phyloP scores from a whole-genome alignment of 2,113 vertebrate species.

The Zapornia atra region DNA sequence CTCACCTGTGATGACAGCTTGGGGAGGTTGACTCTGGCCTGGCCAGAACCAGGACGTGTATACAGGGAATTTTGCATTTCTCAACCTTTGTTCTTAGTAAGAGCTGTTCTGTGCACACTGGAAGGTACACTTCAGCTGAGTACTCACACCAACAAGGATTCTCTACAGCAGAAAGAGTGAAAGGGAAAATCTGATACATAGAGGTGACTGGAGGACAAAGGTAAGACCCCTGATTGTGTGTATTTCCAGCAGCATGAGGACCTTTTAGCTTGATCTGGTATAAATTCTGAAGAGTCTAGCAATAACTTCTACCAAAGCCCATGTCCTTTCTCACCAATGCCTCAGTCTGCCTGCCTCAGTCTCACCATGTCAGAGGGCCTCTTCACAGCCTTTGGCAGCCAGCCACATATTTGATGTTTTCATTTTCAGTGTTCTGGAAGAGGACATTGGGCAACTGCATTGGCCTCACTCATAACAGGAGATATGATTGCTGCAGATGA shows the following conservation, averaged over 20 bases:
- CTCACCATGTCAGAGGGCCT: not conserved
- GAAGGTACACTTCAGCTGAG: not conserved
- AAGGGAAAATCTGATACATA: not conserved
- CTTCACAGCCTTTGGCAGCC: not conserved
- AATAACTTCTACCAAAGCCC: not conserved
- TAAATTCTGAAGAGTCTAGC: not conserved
- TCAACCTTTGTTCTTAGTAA: not conserved
- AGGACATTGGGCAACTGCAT: not conserved
- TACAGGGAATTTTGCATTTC: not conserved
- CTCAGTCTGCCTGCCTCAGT: not conserved
- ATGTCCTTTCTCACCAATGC: fast-evolving
- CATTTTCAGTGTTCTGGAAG: not conserved
- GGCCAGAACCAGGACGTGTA: not conserved
- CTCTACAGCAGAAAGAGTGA: not conserved
- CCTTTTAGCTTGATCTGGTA: not conserved
- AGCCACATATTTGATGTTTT: not conserved
- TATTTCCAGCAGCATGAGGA: not conserved
- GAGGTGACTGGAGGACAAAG: not conserved
- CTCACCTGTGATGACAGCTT: too few species aligned
- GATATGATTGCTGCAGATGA: not conserved
- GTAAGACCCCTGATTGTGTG: not conserved
- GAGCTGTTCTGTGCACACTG: not conserved
- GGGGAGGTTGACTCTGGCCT: too few species aligned
- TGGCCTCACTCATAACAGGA: not conserved
- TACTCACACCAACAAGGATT: not conserved